These are phyloP conservation scores for Lathronympha strigana DNA, from an alignment of 2,888 invertebrate genomes.

Conservation along the genomic window DNA sequence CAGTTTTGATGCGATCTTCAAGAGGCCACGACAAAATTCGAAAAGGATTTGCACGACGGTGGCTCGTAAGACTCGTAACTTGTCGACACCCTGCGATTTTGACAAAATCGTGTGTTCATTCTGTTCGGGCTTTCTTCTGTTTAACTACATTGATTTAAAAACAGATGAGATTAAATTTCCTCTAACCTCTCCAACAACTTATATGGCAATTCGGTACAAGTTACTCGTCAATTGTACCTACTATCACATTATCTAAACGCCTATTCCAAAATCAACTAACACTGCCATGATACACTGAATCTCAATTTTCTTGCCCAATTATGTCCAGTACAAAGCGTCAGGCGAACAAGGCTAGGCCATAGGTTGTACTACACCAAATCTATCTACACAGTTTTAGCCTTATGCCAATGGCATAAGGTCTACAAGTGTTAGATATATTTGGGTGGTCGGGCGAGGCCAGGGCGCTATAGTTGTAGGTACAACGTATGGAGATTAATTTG, in stretches of 20 bases:
- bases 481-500: slow-evolving; percentile 77
- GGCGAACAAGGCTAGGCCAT: slow-evolving; percentile 8
- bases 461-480: slow-evolving; percentile 47
- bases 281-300: slow-evolving; percentile 9
- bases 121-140: too few species aligned
- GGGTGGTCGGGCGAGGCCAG: slow-evolving; percentile 11
- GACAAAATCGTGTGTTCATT: too few species aligned
- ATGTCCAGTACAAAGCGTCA: slow-evolving; percentile 16
- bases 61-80: too few species aligned
- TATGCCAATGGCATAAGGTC: slow-evolving; percentile 6
- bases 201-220: too few species aligned
- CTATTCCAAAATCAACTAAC: background rate
- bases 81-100: too few species aligned
- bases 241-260: background rate
- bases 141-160: too few species aligned
- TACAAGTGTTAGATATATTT: background rate
- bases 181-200: too few species aligned
- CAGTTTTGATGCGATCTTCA: too few species aligned
- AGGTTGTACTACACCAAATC: slow-evolving; percentile 45
- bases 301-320: slow-evolving; percentile 28
- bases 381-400: background rate
- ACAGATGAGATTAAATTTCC: too few species aligned
- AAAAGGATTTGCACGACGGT: too few species aligned
- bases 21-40: too few species aligned
- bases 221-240: too few species aligned